Base-by-base conservation (phyloP, 2,113 vertebrate species). In the Rhinolophus sinicus region DNA sequence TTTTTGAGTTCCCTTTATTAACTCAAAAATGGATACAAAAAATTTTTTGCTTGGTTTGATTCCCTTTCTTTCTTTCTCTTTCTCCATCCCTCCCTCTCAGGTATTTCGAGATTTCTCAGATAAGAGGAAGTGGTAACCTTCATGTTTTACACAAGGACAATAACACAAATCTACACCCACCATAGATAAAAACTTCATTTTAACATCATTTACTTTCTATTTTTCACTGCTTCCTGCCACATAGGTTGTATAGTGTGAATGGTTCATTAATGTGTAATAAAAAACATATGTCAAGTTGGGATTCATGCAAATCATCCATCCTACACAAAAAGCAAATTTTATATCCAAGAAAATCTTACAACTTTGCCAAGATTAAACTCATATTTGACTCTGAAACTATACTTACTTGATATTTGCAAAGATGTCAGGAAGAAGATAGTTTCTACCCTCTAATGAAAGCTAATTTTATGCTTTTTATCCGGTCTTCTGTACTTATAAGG, bases 221-320 rank as follows among this genome's bases (percentile, higher is more conserved):
- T 96, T 95, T 95, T 89, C 72, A 95, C 65, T 92, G 64, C 87
- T 90, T 96, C 40, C 52, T 96, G 83, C 3, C 83, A 97, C 40
- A 85, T 47, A 44, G 40, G 40, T 44, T 6, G 40, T 44, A 90
- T 12, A 91, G 72, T 93, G 92, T 93, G 92, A 97, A 95, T 91
- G 56, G 77, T 80, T 97, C 90, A 95, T 97, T 92, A 97, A 89
- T 80, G 58, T 89, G 52, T 60, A 92, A 76, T 86, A 56, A 78
- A 97, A 97, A 98, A 58, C 93, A 88, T 95, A 96, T 94, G 77
- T 86, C 87, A 83, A 80, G 64, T 73, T 93, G n/a, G 28, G 75
- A 96, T 65, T 93, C 94, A 96, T 85, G 56, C 69, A 91, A 88
- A 95, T 91, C 47, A 88, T 96, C 40, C 91, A 35, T 73, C 70